Evolutionary conservation across 1,140 invertebrate genomes (phyloP).

Genomic region (Laodelphax striatellus): DNA sequence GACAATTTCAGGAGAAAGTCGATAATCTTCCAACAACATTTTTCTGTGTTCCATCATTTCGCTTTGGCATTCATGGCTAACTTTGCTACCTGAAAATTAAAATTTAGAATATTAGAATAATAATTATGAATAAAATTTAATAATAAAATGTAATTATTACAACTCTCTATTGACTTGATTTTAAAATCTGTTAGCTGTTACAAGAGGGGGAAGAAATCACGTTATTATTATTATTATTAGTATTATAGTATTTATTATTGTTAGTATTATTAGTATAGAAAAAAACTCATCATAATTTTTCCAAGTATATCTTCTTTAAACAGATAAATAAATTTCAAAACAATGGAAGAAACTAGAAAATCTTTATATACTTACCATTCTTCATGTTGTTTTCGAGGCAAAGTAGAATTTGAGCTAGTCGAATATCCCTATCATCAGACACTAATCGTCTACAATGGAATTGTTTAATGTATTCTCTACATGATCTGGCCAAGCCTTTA

Average conservation of each 20-base stretch:
- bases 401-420: constrained; percentile 80
- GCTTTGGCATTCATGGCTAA: constrained; percentile 61
- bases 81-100: constrained; percentile 37
- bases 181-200: no score
- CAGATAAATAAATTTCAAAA: no score
- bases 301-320: no score
- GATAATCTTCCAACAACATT: constrained; percentile 86
- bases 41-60: constrained; percentile 86
- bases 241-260: no score
- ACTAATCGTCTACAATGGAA: constrained; percentile 63
- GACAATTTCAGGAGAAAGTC: constrained; percentile 84
- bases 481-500: constrained; percentile 75
- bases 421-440: constrained; percentile 68
- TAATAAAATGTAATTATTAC: no score
- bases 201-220: no score
- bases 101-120: background rate
- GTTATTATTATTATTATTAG: no score
- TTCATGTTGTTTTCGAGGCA: constrained; percentile 81
- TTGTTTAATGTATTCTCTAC: constrained; percentile 78
- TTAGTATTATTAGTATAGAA: no score
- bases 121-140: no score
- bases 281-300: no score
- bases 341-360: no score
- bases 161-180: no score
- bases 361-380: constrained; percentile 41